Evolutionary conservation across 2,113 vertebrate species (phyloP).

Genomic region (Donacobius atricapilla): DNA sequence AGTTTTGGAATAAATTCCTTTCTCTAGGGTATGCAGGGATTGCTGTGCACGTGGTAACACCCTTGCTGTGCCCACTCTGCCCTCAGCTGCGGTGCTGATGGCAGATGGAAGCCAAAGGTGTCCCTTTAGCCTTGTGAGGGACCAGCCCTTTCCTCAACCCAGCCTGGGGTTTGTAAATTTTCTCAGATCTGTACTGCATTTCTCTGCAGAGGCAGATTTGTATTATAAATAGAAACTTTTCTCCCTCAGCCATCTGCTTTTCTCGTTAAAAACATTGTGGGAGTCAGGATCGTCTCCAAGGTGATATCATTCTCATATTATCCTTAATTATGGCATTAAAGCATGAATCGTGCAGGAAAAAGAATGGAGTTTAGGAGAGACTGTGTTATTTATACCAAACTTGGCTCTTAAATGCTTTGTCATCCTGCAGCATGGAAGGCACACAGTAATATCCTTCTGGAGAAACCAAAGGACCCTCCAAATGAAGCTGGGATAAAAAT

Average conservation of each 20-base stretch:
- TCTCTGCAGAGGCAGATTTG: background rate
- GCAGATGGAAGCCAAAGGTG: background rate
- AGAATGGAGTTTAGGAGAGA: background rate
- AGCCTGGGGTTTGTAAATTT: background rate
- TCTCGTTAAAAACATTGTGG: background rate
- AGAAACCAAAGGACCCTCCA: background rate
- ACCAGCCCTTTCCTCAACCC: background rate
- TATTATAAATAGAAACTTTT: background rate
- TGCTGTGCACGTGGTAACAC: background rate
- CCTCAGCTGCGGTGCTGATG: background rate
- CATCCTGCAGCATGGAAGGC: background rate
- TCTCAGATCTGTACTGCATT: background rate
- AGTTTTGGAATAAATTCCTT: background rate
- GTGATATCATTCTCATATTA: background rate
- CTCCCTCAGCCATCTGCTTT: constrained; percentile 8
- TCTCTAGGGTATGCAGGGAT: background rate
- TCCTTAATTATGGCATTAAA: background rate
- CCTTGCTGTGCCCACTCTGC: background rate
- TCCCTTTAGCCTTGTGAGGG: background rate
- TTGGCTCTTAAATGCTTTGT: background rate
- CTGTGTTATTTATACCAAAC: background rate
- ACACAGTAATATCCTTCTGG: background rate
- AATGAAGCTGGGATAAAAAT: constrained; percentile 14
- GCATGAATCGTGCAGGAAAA: background rate
- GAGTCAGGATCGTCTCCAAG: background rate